Percentiles rank a stretch among this genome's conserved stretches.
These are phyloP conservation scores for Megathymus violae DNA, from an alignment of 1,140 invertebrate genomes.

Conservation along the genomic window DNA sequence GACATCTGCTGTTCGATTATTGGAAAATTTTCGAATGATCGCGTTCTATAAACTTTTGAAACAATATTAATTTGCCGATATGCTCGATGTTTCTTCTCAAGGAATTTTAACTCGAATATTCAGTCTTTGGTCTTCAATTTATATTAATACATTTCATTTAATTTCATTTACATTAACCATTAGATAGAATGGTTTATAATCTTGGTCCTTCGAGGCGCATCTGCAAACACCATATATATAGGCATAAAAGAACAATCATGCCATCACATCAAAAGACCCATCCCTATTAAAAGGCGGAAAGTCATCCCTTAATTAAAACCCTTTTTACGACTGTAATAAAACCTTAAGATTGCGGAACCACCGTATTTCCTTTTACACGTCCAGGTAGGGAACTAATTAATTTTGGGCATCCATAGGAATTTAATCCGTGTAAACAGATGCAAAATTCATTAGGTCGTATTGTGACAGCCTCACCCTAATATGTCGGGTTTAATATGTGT, in stretches of 20 bases:
- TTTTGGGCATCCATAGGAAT: slow-evolving; percentile 39
- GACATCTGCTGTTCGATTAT: slow-evolving; percentile 79
- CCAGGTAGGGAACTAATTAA: slow-evolving; percentile 42
- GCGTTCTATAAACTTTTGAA: slow-evolving; percentile 63
- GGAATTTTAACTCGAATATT: not conserved
- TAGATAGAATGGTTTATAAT: not conserved
- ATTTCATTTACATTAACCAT: not conserved
- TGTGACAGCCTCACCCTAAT: slow-evolving; percentile 29
- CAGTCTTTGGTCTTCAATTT: not conserved
- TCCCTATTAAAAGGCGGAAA: slow-evolving; percentile 30
- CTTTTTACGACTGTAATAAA: slow-evolving; percentile 44
- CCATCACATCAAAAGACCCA: slow-evolving; percentile 23
- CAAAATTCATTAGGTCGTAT: slow-evolving; percentile 32
- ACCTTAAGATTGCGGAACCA: slow-evolving; percentile 40
- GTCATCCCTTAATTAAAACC: slow-evolving; percentile 43
- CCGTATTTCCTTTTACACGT: slow-evolving; percentile 39
- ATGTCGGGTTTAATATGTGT: slow-evolving; percentile 28
- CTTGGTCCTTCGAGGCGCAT: not conserved
- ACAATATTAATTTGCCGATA: slow-evolving; percentile 62
- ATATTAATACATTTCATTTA: not conserved
- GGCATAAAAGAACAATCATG: not conserved
- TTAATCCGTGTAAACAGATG: slow-evolving; percentile 43
- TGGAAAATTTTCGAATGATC: slow-evolving; percentile 65
- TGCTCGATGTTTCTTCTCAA: slow-evolving; percentile 32
- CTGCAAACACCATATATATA: slow-evolving; percentile 10